Percentiles rank a stretch among this genome's conserved stretches.
Conservation (phyloP, 2,797 vertebrate species). For the Takifugu rubripes region DNA sequence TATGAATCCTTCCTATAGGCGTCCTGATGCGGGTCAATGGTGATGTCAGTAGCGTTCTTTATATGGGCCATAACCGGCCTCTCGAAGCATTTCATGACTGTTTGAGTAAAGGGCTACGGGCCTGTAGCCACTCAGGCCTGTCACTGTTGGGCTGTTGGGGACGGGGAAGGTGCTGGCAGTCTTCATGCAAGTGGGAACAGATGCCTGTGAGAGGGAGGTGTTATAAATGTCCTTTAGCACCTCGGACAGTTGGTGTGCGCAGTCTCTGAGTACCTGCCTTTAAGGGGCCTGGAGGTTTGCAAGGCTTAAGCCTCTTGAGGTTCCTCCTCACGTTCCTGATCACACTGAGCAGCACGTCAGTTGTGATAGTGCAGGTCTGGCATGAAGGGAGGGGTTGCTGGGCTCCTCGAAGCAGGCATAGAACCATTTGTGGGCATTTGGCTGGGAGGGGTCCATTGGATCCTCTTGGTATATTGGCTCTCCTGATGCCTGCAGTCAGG, state of each 20-base stretch:
- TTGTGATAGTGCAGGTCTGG: not conserved
- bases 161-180: not conserved
- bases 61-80: not conserved
- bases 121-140: not conserved
- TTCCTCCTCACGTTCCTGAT: too few species aligned
- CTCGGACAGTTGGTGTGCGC: not conserved
- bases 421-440: not conserved
- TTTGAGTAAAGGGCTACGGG: not conserved
- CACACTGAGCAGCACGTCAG: not conserved
- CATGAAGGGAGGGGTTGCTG: not conserved
- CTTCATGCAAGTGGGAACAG: not conserved
- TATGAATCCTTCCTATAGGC: not conserved
- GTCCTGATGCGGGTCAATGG: not conserved
- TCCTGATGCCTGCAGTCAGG: too few species aligned
- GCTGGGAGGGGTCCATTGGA: not conserved
- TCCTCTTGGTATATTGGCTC: too few species aligned
- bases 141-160: not conserved
- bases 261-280: not conserved
- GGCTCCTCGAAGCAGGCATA: not conserved
- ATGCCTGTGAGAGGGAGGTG: not conserved
- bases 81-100: not conserved
- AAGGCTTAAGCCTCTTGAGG: not conserved
- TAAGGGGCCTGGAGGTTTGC: not conserved
- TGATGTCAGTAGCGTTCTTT: not conserved
- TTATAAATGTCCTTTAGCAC: not conserved